A percentile compares a stretch with the other conserved stretches of the same genome.
These are phyloP conservation scores for Silurus meridionalis DNA, from an alignment of 2,113 vertebrate genomes.

Conservation along the genomic window DNA sequence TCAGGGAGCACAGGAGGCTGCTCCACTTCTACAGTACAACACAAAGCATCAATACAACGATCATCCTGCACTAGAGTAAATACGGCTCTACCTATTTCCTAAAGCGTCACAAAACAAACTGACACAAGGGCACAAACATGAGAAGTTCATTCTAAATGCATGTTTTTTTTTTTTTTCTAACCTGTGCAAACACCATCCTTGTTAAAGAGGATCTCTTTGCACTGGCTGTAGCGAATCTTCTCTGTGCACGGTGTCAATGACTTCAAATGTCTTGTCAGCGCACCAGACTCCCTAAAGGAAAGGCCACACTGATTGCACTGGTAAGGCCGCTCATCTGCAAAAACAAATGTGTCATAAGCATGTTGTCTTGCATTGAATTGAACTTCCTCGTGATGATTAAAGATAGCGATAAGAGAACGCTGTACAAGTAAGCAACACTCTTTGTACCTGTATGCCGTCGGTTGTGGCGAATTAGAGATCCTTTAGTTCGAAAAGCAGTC, in stretches of 20 bases:
- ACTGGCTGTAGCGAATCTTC: constrained; percentile 88
- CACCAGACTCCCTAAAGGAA: constrained; percentile 94
- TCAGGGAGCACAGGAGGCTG: constrained; percentile 52
- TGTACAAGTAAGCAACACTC: not conserved
- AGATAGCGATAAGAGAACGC: not conserved
- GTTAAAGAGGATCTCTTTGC: constrained; percentile 81
- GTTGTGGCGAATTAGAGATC: constrained; percentile 93
- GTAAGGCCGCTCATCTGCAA: constrained; percentile 91
- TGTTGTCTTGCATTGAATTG: not conserved
- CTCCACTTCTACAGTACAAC: constrained; percentile 41
- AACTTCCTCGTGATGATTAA: not conserved
- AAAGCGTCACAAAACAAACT: not conserved
- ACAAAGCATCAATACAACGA: not conserved
- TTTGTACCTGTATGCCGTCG: constrained; percentile 89
- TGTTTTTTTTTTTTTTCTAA: constrained; percentile 44
- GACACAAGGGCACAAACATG: not conserved
- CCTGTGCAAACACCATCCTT: constrained; percentile 84
- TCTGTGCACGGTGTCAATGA: constrained; percentile 95
- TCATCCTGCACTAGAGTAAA: not conserved
- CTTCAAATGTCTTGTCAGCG: constrained; percentile 92
- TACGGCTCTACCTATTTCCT: not conserved
- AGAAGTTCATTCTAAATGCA: not conserved
- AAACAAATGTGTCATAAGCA: not conserved
- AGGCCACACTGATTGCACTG: constrained; percentile 92
- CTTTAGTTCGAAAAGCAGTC: constrained; percentile 92